A percentile compares a stretch with the other conserved stretches of the same genome.
phyloP scores from a whole-genome alignment of 2,888 invertebrate genomes.

The Strigamia crassipes region DNA sequence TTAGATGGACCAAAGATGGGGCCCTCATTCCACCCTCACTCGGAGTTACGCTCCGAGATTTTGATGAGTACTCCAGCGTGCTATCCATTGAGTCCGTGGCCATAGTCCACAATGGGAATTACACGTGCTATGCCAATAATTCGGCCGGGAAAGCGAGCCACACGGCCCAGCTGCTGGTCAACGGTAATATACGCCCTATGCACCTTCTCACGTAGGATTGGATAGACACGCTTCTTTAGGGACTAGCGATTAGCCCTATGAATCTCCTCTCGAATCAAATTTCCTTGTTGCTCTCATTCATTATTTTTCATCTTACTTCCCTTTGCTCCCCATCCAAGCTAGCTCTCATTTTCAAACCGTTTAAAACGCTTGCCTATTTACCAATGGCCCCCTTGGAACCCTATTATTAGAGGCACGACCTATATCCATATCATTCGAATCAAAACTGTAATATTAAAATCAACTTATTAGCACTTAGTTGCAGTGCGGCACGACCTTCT shows the following conservation, averaged over 20 bases:
- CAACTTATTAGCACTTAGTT: slow-evolving; percentile 46
- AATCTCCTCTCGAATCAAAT: slow-evolving; percentile 28
- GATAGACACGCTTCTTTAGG: slow-evolving; percentile 49
- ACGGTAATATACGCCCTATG: slow-evolving; percentile 50
- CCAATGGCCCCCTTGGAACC: slow-evolving; percentile 46
- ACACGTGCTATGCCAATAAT: slow-evolving; percentile 55
- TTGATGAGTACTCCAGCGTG: slow-evolving; percentile 57
- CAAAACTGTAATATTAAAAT: slow-evolving; percentile 35
- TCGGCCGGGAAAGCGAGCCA: slow-evolving; percentile 50
- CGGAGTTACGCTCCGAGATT: slow-evolving; percentile 53
- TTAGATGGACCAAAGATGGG: slow-evolving; percentile 58
- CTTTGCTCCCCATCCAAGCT: slow-evolving; percentile 48
- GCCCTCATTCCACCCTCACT: slow-evolving; percentile 54
- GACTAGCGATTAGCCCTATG: slow-evolving; percentile 47
- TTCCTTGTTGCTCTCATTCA: slow-evolving; percentile 41
- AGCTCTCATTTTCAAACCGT: slow-evolving; percentile 44
- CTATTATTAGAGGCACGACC: slow-evolving; percentile 47
- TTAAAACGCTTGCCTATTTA: slow-evolving; percentile 45
- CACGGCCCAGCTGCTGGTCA: slow-evolving; percentile 50
- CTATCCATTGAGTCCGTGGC: slow-evolving; percentile 56
- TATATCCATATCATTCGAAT: slow-evolving; percentile 37
- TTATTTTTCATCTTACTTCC: slow-evolving; percentile 43
- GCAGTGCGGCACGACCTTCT: slow-evolving; percentile 48
- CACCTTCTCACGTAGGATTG: slow-evolving; percentile 49
- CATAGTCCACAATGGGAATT: slow-evolving; percentile 58